Percentiles rank a stretch among this genome's conserved stretches.
Conservation (phyloP, 2,888 invertebrate species). For the Lycaena phlaeas region DNA sequence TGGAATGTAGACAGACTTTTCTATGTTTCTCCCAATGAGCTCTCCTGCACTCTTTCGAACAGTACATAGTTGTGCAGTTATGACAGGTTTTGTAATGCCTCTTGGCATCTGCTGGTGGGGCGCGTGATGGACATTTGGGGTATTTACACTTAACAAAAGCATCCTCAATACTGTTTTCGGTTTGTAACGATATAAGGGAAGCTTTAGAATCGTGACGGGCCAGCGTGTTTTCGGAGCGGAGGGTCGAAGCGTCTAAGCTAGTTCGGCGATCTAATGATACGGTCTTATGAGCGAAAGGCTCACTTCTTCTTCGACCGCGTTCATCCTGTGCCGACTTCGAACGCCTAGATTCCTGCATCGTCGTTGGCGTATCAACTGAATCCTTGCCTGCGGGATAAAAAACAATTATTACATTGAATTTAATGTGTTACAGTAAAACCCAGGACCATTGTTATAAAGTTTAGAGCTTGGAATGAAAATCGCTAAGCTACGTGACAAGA, state of each 20-base stretch:
- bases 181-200: slow-evolving; percentile 60
- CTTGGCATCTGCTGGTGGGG: slow-evolving; percentile 83
- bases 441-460: slow-evolving; percentile 43
- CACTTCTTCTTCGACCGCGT: slow-evolving; percentile 59
- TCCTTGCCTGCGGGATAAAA: slow-evolving; percentile 56
- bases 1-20: slow-evolving; percentile 90
- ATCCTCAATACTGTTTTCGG: slow-evolving; percentile 64
- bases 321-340: slow-evolving; percentile 56
- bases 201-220: slow-evolving; percentile 53
- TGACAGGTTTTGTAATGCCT: slow-evolving; percentile 92
- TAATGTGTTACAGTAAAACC: slow-evolving; percentile 26
- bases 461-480: slow-evolving; percentile 14
- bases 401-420: slow-evolving; percentile 7
- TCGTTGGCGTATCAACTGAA: slow-evolving; percentile 69
- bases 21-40: slow-evolving; percentile 96
- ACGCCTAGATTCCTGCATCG: slow-evolving; percentile 55
- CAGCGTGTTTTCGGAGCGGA: slow-evolving; percentile 43
- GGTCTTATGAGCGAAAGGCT: slow-evolving; percentile 49
- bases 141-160: slow-evolving; percentile 82
- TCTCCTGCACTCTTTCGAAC: slow-evolving; percentile 90
- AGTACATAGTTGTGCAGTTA: slow-evolving; percentile 96
- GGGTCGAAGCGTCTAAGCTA: slow-evolving; percentile 72
- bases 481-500: slow-evolving; percentile 24
- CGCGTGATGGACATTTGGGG: slow-evolving; percentile 83
- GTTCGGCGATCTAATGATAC: slow-evolving; percentile 68